Conservation (phyloP, 2,797 vertebrate genomes). For the Premnoplex brunnescens region DNA sequence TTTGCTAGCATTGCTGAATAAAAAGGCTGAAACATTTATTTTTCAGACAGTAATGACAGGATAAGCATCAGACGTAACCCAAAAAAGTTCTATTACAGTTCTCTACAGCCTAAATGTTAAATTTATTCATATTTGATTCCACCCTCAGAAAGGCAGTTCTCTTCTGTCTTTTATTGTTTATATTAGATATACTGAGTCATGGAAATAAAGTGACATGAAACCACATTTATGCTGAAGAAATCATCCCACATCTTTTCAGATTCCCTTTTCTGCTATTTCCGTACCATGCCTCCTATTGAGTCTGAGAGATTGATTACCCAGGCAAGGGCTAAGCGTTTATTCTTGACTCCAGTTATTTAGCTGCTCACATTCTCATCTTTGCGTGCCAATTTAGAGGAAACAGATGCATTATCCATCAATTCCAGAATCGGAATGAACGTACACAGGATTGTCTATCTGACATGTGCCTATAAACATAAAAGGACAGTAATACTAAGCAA, state of each 20-base stretch:
- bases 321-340: conserved; percentile 6
- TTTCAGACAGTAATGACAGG: not conserved
- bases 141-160: conserved; percentile 34
- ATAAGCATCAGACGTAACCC: not conserved
- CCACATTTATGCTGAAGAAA: conserved; percentile 47
- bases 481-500: not conserved
- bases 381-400: not conserved
- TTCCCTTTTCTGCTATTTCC: conserved; percentile 17
- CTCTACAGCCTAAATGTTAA: conserved; percentile 15
- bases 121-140: conserved; percentile 55
- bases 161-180: conserved; percentile 50
- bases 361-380: conserved; percentile 16
- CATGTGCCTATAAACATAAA: not conserved
- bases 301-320: conserved; percentile 41
- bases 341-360: conserved; percentile 33
- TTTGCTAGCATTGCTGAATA: not conserved
- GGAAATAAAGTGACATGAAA: conserved; percentile 60
- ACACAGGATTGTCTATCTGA: not conserved
- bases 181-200: conserved; percentile 58
- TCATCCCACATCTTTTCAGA: conserved; percentile 59
- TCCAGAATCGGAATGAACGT: not conserved
- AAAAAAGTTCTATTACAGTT: not conserved
- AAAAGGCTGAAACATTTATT: not conserved
- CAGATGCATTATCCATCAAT: not conserved
- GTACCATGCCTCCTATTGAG: conserved; percentile 10